Evolutionary conservation across 2,888 invertebrate genomes (phyloP).

Genomic region (Mimas tiliae): DNA sequence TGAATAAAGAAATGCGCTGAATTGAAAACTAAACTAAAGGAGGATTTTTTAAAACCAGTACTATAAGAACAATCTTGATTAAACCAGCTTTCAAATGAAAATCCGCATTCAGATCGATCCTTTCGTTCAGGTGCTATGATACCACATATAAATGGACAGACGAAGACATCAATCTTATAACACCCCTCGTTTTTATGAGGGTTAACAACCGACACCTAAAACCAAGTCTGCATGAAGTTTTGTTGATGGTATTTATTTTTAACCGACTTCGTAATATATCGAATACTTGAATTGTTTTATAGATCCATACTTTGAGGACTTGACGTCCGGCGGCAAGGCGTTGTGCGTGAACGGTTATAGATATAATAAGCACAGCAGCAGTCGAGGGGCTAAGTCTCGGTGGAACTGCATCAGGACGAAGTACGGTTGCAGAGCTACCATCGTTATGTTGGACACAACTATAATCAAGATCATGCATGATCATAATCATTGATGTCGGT

Average conservation of each 20-base stretch:
- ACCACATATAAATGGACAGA: no score
- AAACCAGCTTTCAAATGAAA: no score
- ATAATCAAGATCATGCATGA: constrained; percentile 39
- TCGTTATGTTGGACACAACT: constrained; percentile 40
- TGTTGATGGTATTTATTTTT: not conserved
- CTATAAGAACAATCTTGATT: no score
- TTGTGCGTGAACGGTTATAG: constrained; percentile 38
- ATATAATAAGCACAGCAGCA: constrained; percentile 45
- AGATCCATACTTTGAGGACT: constrained; percentile 37
- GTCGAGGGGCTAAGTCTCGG: constrained; percentile 42
- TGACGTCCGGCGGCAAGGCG: constrained; percentile 33
- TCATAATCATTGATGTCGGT: constrained; percentile 45
- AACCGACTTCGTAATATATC: no score
- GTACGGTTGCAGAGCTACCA: constrained; percentile 42
- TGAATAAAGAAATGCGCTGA: no score
- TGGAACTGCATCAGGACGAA: constrained; percentile 46
- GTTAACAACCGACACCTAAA: no score
- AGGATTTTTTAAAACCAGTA: no score
- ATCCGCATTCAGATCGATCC: no score
- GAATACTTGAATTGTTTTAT: constrained; percentile 1
- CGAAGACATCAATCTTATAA: no score
- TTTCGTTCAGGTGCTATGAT: no score
- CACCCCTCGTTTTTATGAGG: no score
- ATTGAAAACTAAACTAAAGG: no score
- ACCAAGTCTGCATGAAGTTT: not conserved